Evolutionary conservation across 2,797 vertebrate genomes (phyloP).

Genomic region (Odontamblyopus rebecca): DNA sequence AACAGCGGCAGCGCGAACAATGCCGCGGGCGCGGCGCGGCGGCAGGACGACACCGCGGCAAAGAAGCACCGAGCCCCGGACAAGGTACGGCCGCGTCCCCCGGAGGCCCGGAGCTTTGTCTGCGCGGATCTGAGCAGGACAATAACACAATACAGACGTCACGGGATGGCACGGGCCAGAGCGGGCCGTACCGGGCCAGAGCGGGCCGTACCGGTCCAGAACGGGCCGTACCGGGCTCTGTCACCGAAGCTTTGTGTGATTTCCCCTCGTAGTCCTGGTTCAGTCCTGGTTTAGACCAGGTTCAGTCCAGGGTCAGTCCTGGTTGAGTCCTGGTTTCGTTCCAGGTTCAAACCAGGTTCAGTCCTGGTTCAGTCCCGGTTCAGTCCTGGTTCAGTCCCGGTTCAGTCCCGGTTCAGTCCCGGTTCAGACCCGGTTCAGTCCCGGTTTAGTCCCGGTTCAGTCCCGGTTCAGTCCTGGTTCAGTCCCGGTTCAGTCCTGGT

Average conservation of each 20-base stretch:
- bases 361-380: too few species aligned
- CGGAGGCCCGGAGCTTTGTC: neutral
- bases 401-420: neutral
- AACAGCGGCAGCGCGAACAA: slow-evolving; percentile 62
- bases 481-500: neutral
- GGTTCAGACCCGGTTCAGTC: neutral
- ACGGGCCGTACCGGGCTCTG: neutral
- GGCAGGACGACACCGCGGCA: slow-evolving; percentile 67
- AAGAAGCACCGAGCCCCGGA: slow-evolving; percentile 69
- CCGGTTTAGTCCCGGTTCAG: too few species aligned
- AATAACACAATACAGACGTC: neutral
- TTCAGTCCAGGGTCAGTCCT: too few species aligned
- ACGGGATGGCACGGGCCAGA: neutral
- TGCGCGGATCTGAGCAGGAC: neutral
- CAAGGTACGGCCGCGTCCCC: slow-evolving; percentile 54
- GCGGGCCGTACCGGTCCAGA: too few species aligned
- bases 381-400: neutral
- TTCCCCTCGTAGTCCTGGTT: neutral
- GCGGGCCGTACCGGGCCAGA: too few species aligned
- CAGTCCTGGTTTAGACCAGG: neutral
- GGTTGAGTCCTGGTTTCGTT: neutral
- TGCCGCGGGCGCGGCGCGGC: slow-evolving; percentile 68
- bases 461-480: neutral
- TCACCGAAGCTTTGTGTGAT: neutral
- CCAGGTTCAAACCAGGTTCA: too few species aligned